Conservation (phyloP, 2,113 vertebrate genomes). For the Syngnathus typhle region DNA sequence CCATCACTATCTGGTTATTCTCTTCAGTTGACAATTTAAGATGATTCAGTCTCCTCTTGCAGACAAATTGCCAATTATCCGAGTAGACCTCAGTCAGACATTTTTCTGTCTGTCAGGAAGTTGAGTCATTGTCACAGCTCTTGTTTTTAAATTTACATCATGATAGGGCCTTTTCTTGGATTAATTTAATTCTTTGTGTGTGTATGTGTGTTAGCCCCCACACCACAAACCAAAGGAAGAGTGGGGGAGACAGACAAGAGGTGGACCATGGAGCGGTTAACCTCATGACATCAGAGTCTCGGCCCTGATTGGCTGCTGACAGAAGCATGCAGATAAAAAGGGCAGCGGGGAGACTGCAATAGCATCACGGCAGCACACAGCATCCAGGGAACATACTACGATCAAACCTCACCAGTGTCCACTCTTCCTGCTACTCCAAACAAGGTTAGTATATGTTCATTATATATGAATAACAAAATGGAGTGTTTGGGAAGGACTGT, state of each 20-base stretch:
- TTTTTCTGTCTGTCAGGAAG: slow-evolving; percentile 53
- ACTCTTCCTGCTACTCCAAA: slow-evolving; percentile 25
- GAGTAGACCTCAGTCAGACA: slow-evolving; percentile 34
- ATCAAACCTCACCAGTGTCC: slow-evolving; percentile 16
- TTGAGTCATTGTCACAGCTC: slow-evolving; percentile 56
- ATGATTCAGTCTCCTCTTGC: slow-evolving; percentile 30
- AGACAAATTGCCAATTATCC: slow-evolving; percentile 50
- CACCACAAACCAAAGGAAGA: slow-evolving; percentile 71
- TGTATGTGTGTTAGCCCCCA: slow-evolving; percentile 1
- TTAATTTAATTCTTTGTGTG: slow-evolving; percentile 40
- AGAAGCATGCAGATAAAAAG: slow-evolving; percentile 66
- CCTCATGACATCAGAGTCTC: slow-evolving; percentile 67
- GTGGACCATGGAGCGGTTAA: slow-evolving; percentile 69
- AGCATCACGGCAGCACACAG: slow-evolving; percentile 43
- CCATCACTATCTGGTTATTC: neutral
- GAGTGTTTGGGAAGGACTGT: neutral
- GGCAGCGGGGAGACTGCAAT: slow-evolving; percentile 40
- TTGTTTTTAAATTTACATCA: slow-evolving; percentile 33
- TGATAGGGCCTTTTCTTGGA: slow-evolving; percentile 48
- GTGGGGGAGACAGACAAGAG: slow-evolving; percentile 68
- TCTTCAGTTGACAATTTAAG: slow-evolving; percentile 16
- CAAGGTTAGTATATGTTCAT: slow-evolving; percentile 40
- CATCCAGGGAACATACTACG: slow-evolving; percentile 39
- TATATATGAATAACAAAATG: neutral
- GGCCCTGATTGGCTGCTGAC: slow-evolving; percentile 59